phyloP scores from a whole-genome alignment of 2,113 vertebrate genomes.

The Oryzias melastigma region DNA sequence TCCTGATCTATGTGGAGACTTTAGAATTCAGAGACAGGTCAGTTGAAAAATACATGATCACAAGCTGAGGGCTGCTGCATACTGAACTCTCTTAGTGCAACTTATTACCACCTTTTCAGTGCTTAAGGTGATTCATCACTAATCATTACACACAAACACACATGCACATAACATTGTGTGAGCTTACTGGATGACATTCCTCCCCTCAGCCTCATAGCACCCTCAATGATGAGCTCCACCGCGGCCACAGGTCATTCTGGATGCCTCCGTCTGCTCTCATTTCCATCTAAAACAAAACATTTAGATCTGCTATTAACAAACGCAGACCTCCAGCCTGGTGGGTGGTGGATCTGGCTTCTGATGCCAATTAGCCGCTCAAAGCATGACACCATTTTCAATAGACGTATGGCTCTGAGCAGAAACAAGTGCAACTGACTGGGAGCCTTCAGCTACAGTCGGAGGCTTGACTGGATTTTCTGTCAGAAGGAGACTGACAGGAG shows the following conservation, averaged over 20 bases:
- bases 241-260: conserved; percentile 29
- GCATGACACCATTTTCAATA: background rate
- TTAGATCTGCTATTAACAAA: conserved; percentile 1
- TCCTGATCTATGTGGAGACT: background rate
- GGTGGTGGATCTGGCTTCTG: conserved; percentile 23
- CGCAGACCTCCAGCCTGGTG: background rate
- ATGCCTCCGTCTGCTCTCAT: conserved; percentile 12
- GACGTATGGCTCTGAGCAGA: conserved; percentile 15
- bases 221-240: conserved; percentile 24
- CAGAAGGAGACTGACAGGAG: background rate
- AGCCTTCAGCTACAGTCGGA: conserved; percentile 19
- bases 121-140: conserved; percentile 38
- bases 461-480: conserved; percentile 1
- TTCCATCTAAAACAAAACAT: conserved; percentile 13
- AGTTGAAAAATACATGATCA: conserved; percentile 12
- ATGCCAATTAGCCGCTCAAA: conserved; percentile 24
- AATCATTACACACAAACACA: conserved; percentile 45
- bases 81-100: conserved; percentile 28
- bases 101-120: conserved; percentile 42
- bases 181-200: conserved; percentile 32
- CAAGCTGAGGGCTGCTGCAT: conserved; percentile 23
- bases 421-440: conserved; percentile 9
- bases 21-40: conserved; percentile 15
- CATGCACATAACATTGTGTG: conserved; percentile 22
- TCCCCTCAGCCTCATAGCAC: conserved; percentile 26